These are phyloP conservation scores for Hymenopus coronatus DNA, from an alignment of 2,888 invertebrate genomes.

Conservation along the genomic window DNA sequence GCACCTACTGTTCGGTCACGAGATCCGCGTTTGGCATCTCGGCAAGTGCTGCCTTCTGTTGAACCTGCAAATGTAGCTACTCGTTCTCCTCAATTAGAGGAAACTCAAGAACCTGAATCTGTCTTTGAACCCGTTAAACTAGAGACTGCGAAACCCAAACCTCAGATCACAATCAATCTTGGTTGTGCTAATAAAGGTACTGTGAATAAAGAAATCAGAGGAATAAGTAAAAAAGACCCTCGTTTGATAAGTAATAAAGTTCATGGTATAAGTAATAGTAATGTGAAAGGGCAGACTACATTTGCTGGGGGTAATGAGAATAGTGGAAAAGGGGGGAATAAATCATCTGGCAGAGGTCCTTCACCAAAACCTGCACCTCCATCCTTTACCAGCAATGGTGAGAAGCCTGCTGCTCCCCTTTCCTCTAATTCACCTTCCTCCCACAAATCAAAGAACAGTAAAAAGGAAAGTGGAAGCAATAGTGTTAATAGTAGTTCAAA, in stretches of 20 bases:
- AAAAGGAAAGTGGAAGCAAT: not conserved
- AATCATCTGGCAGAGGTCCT: conserved; percentile 9
- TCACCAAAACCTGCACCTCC: conserved; percentile 29
- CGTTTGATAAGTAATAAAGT: conserved; percentile 44
- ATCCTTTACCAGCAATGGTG: conserved; percentile 4
- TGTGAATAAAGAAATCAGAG: conserved; percentile 44
- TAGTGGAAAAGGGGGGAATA: conserved; percentile 23
- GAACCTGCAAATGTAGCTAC: conserved; percentile 1
- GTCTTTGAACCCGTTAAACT: conserved; percentile 28
- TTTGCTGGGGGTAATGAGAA: conserved; percentile 14
- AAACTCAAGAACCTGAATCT: conserved; percentile 14
- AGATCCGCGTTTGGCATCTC: conserved; percentile 46
- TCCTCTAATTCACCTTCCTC: not conserved
- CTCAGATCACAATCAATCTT: conserved; percentile 36
- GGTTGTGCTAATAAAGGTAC: conserved; percentile 45
- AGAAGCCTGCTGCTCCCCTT: not conserved
- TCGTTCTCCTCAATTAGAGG: not conserved
- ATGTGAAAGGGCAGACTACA: conserved; percentile 40
- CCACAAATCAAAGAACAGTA: not conserved
- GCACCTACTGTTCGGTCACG: conserved; percentile 36
- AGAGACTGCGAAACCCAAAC: conserved; percentile 36
- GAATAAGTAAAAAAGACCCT: conserved; percentile 46
- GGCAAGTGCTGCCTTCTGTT: conserved; percentile 17
- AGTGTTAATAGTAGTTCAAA: conserved; percentile 33
- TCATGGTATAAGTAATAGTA: conserved; percentile 35